Base-by-base conservation (phyloP, 2,888 invertebrate species). In the Phragmatobia fuliginosa region DNA sequence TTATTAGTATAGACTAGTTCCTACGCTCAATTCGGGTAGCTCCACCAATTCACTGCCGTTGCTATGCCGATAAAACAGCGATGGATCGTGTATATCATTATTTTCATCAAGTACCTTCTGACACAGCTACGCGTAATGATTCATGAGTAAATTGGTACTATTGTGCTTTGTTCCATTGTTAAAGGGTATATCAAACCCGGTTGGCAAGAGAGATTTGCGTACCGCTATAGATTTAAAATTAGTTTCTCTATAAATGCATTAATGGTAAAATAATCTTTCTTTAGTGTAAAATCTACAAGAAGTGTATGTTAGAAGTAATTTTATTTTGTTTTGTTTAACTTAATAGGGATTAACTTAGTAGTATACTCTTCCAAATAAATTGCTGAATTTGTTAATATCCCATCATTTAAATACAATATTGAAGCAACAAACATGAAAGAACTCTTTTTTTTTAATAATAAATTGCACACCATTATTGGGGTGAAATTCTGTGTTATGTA, bases 141-240 rank as follows among this genome's bases (percentile, higher is more conserved):
- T 80, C 76, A 80, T 74, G 77, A 78, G 74, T 79, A 77, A 82
- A 73, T 68, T 74, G 70, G 62, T 67, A 76, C 75, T 79, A 81
- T 81, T 81, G 81, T 80, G 76, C 80, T 80, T 79, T 81, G 82
- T 82, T 79, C 81, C 52, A 82, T 82, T 82, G 81, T 82, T 74
- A 59, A 58, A 64, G 25, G n/a, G 38, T 67, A 68, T 75, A 76
- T 76, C 71, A 71, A 72, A 73, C 80, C 77, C 73, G 68, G 64
- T 78, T 77, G 52, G 14, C 3, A 70, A 75, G 71, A 75, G 77
- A 72, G 71, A 80, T 72, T 77, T 67, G 74, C 71, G 68, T 72
- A 73, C 69, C 64, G 68, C 73, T 77, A 67, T 62, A 49, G 67
- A 61, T 73, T 77, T 68, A 38, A n/a, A 60, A 60, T 38, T 60